Evolutionary conservation across 1,140 invertebrate species (phyloP).

Genomic region (Drosophila busckii): DNA sequence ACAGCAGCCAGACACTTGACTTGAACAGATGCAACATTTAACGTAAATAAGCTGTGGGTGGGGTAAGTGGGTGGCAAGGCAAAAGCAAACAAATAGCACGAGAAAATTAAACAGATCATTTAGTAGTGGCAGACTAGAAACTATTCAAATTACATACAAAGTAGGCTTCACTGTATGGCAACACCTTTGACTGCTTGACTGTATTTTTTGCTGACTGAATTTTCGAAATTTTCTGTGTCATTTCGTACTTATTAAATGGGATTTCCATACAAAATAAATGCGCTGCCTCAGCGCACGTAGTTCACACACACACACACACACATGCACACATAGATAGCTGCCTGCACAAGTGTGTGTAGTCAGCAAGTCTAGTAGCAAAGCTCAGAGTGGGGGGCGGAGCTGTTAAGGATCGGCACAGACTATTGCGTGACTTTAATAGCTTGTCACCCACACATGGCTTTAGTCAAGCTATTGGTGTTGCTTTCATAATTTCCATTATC

Average conservation of each 20-base stretch:
- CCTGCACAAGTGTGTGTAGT: too few relatives aligned
- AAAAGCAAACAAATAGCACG: slow-evolving; percentile 7
- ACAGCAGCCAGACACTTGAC: slow-evolving; percentile 48
- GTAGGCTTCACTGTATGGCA: too few relatives aligned
- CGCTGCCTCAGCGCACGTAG: too few relatives aligned
- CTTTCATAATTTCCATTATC: slow-evolving; percentile 53
- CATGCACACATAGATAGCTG: too few relatives aligned
- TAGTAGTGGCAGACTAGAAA: background rate
- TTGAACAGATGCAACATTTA: slow-evolving; percentile 31
- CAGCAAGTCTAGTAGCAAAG: too few relatives aligned
- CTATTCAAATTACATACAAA: too few relatives aligned
- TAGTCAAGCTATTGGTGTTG: slow-evolving; percentile 16
- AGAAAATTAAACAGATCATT: slow-evolving; percentile 56
- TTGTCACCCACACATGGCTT: slow-evolving; percentile 4
- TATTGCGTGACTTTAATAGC: slow-evolving; percentile 31
- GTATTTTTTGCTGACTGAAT: too few relatives aligned
- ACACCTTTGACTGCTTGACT: too few relatives aligned
- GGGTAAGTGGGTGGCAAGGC: slow-evolving; percentile 1
- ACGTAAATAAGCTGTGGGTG: background rate
- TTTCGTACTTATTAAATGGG: too few relatives aligned
- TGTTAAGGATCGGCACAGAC: background rate
- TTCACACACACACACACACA: too few relatives aligned
- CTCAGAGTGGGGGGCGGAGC: background rate
- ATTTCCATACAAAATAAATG: too few relatives aligned
- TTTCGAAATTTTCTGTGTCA: too few relatives aligned